These are phyloP conservation scores for Podocnemis expansa DNA, from an alignment of 2,113 vertebrate species.

Conservation along the genomic window DNA sequence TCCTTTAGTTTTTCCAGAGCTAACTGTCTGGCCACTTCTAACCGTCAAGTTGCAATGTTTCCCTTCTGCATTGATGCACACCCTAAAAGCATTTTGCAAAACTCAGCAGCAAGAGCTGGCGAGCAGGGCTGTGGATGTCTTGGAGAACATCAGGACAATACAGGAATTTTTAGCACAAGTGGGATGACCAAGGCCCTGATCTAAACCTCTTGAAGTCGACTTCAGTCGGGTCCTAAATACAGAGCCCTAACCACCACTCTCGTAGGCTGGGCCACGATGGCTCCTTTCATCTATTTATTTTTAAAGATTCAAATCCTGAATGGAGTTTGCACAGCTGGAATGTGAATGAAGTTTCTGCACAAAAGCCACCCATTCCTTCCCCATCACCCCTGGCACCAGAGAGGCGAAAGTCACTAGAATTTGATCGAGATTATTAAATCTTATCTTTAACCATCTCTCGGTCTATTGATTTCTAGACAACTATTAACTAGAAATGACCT, in stretches of 20 bases:
- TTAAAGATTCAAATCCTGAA: conserved; percentile 40
- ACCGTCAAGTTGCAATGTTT: background rate
- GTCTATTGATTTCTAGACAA: conserved; percentile 81
- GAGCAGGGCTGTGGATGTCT: conserved; percentile 32
- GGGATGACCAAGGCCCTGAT: background rate
- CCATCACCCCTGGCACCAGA: conserved; percentile 15
- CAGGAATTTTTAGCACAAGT: conserved; percentile 33
- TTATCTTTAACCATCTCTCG: conserved; percentile 74
- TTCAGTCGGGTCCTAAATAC: background rate
- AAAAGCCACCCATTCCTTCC: conserved; percentile 12
- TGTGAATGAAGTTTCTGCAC: conserved; percentile 22
- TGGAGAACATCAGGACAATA: background rate
- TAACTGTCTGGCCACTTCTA: background rate
- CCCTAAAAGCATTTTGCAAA: background rate
- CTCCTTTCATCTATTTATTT: conserved; percentile 37
- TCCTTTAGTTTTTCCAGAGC: background rate
- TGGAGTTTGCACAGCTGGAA: conserved; percentile 60
- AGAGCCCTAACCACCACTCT: background rate
- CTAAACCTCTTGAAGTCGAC: background rate
- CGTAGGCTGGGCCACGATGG: background rate
- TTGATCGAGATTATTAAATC: conserved; percentile 67
- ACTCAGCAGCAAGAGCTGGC: background rate
- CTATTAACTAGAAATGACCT: conserved; percentile 81
- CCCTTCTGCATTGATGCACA: background rate
- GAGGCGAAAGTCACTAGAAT: conserved; percentile 59